Conservation (phyloP, 2,113 vertebrate genomes). For the Hipposideros armiger region DNA sequence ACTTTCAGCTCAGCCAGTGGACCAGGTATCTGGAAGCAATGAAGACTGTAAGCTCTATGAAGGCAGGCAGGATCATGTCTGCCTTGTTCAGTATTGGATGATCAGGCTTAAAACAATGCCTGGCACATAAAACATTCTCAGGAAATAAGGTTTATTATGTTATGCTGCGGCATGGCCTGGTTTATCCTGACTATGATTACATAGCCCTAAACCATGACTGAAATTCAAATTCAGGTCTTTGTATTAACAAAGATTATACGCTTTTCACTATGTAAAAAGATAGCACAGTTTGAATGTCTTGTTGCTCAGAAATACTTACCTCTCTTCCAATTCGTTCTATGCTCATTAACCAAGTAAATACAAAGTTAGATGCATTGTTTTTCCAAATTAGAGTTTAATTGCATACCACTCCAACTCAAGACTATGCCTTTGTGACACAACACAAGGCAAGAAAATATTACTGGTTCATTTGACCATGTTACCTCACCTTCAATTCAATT, state of each 20-base stretch:
- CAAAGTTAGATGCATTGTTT: neutral
- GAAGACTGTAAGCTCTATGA: neutral
- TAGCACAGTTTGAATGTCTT: neutral
- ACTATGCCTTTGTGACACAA: neutral
- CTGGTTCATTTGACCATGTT: neutral
- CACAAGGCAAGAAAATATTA: neutral
- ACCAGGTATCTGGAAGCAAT: neutral
- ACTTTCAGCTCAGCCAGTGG: neutral
- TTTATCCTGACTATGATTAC: neutral
- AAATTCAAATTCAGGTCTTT: conserved; percentile 11
- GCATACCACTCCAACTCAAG: neutral
- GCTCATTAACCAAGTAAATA: neutral
- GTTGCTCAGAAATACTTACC: conserved; percentile 2
- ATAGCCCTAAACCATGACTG: neutral
- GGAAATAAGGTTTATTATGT: conserved; percentile 3
- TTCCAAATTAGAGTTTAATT: neutral
- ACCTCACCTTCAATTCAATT: conserved; percentile 5
- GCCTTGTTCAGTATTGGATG: neutral
- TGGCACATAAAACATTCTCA: neutral
- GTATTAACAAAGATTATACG: neutral
- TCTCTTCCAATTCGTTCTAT: neutral
- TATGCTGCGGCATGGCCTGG: neutral
- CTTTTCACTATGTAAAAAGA: neutral
- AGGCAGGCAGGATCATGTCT: neutral
- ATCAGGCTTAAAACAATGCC: neutral